Base-by-base conservation (phyloP, 2,113 vertebrate species). In the Carettochelys insculpta region DNA sequence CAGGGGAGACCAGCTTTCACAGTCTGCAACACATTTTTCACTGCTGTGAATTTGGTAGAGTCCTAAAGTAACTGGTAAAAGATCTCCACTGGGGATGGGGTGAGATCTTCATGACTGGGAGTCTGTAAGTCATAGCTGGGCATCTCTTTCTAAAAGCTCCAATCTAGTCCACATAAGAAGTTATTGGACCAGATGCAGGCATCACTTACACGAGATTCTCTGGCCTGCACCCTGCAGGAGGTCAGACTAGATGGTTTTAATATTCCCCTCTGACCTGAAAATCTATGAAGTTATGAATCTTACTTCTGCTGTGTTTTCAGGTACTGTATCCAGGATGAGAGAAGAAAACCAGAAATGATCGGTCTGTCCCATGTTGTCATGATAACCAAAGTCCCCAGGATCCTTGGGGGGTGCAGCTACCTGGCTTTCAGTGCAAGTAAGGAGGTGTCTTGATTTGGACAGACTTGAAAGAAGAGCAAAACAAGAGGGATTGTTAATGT, bases 361-460 rank as follows among this genome's bases (percentile, higher is more conserved):
- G 14, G 29, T 7, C 47, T 51, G 13, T 31, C 88, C 82, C 89
- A 87, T 1, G 24, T 95, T 1, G 89, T 93, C 12, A 84, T 96
- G 53, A 86, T 95, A 45, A 95, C 94, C 19, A 94, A 94, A 78
- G 71, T 96, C 43, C 95, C 94, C 0, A 79, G 94, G 43, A 87
- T 96, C 43, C 92, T 84, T 27, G 95, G 95, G 45, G 94, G 95
- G 38, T 96, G 93, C 92, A 93, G 86, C 78, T 95, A 95, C 86
- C 92, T 86, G 80, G 93, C 93, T 22, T 89, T 94, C 27, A 88
- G 93, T 89, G 90, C 80, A 5, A 87, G 95, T 95, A 76, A 78
- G 87, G 3, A 52, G 5, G 1, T 4, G 3, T 11, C 52, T 85
- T 4, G 0, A 53, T 68, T 0, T 53, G 12, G 5, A 25, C 19